These are phyloP conservation scores for Anastatus disparis DNA, from an alignment of 1,140 invertebrate species.

Conservation along the genomic window DNA sequence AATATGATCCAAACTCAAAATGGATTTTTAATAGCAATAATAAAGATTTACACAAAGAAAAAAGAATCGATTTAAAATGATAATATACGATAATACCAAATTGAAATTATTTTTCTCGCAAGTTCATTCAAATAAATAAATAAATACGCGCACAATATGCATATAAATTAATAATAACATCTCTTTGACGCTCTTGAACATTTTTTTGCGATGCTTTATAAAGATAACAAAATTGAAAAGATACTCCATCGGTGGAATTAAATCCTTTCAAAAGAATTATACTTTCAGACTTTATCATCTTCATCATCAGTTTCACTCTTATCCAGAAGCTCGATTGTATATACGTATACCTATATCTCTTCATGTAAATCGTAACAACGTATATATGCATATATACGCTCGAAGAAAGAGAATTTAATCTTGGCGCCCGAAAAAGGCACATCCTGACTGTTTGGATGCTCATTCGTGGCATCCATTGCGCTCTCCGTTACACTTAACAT, in stretches of 20 bases:
- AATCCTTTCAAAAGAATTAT: background rate
- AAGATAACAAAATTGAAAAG: slow-evolving; percentile 7
- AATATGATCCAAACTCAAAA: no score
- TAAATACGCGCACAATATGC: background rate
- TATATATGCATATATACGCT: background rate
- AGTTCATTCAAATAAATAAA: background rate
- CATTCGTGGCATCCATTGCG: background rate
- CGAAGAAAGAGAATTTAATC: background rate
- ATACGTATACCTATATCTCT: background rate
- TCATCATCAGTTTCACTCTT: no score
- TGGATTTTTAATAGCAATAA: no score
- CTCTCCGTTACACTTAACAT: background rate
- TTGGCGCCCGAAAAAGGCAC: slow-evolving; percentile 1
- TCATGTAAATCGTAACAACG: background rate
- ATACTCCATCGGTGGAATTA: background rate
- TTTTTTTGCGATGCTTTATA: background rate
- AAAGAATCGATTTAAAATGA: no score
- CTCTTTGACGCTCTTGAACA: background rate
- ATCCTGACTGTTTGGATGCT: no score
- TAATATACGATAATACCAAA: no score
- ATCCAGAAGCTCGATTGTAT: no score
- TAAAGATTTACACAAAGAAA: no score
- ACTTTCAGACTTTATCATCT: slow-evolving; percentile 9
- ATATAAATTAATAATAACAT: slow-evolving; percentile 7
- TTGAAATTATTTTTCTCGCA: no score